Base-by-base conservation (phyloP, 1,140 invertebrate genomes). In the Hylyphantes graminicola region DNA sequence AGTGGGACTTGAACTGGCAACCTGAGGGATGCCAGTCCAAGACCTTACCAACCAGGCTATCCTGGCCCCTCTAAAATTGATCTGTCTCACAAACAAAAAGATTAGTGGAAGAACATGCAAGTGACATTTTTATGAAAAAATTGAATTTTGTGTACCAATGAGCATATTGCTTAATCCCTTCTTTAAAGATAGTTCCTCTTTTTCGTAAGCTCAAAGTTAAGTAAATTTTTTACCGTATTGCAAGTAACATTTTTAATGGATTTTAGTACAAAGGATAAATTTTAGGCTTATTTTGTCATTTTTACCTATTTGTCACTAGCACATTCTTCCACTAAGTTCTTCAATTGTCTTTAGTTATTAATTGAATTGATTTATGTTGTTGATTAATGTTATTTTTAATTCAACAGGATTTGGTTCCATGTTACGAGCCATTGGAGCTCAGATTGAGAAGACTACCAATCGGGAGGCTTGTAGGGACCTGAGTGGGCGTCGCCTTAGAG, bases 391-490 rank as follows among this genome's bases (percentile, higher is more conserved):
- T 63, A 12, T 77, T 54, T 83, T 50, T 48, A 12, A 12, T 82
- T 73, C 17, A 21, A 9, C 11, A 85, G 90, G 92, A 21, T 99
- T 99, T 91, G 97, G 97, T 3, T 98, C 97, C 2, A 98, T 99
- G 96, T 89, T 99, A 7, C 91, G 97, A 86, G 96, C 97, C 0
- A 98, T 99, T 90, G 97, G 97, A 15, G 97, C 97, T 2, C 97
- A 99, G 91, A 99, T 99, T 84, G 97, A 99, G 88, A 99, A 99
- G 91, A 98, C 97, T 12, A 99, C 97, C 8, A 99, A 99, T 88
- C 91, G 96, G 64, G 97, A 99, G 91, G 97, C 97, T n/a, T 99
- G 97, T 88, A 90, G 97, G 83, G 97, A 99, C 90, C 90, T 99
- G 6, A 98, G 96, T 90, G 97, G 98, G 0, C 92, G 97, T 53